A percentile compares a stretch with the other conserved stretches of the same genome.
Conservation (phyloP, 2,888 invertebrate species). For the Odontocolon sp. region DNA sequence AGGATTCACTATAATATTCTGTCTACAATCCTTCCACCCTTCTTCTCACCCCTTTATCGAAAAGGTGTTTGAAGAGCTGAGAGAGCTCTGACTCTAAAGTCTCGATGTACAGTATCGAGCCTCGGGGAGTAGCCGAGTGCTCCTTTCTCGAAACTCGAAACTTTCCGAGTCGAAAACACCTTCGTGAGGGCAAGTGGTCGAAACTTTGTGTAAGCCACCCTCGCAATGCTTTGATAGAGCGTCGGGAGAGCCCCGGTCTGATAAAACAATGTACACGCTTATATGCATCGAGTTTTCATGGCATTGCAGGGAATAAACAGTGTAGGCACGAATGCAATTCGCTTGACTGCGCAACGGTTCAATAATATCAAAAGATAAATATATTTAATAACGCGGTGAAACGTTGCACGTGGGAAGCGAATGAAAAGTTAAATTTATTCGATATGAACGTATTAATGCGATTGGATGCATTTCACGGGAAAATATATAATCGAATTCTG, state of each 20-base stretch:
- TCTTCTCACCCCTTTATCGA: constrained; percentile 16
- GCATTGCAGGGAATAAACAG: not conserved
- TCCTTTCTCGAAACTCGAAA: constrained; percentile 47
- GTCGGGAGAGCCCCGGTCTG: not conserved
- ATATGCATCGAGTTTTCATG: not conserved
- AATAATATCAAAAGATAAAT: constrained; percentile 20
- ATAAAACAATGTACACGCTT: constrained; percentile 20
- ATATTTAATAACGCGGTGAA: not conserved
- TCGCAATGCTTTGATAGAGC: not conserved
- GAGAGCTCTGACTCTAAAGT: not conserved
- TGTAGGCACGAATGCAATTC: not conserved
- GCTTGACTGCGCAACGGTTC: constrained; percentile 6
- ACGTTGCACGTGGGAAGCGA: constrained; percentile 1
- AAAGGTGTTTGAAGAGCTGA: constrained; percentile 24
- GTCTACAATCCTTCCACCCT: not conserved
- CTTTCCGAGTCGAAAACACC: constrained; percentile 50
- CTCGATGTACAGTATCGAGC: constrained; percentile 27
- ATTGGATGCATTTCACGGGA: not conserved
- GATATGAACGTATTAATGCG: not conserved
- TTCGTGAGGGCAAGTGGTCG: constrained; percentile 40
- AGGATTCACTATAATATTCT: constrained; percentile 7
- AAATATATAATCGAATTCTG: not conserved
- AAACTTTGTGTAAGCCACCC: constrained; percentile 47
- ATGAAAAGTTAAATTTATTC: constrained; percentile 33
- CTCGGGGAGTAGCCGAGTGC: constrained; percentile 40